Percentiles rank a stretch among this genome's conserved stretches.
These are phyloP conservation scores for Tapera naevia DNA, from an alignment of 2,797 vertebrate species.

Conservation along the genomic window DNA sequence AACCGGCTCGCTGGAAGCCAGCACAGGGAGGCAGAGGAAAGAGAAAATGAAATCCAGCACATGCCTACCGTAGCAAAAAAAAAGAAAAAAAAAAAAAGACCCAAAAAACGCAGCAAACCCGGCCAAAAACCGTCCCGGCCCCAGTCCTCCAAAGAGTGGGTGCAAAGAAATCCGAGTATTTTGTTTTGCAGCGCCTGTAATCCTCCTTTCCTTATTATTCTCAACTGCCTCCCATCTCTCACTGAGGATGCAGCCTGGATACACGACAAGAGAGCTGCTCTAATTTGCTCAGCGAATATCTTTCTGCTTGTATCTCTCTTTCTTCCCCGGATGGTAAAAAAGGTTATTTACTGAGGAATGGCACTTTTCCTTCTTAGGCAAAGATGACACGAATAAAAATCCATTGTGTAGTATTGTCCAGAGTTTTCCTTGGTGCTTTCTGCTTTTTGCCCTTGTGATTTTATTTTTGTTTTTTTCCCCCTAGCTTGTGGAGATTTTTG, in stretches of 20 bases:
- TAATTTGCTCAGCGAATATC: not conserved
- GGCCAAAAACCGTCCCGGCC: not conserved
- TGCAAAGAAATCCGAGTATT: not conserved
- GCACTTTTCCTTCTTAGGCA: not conserved
- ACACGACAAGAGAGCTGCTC: not conserved
- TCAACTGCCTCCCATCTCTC: not conserved
- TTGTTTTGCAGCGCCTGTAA: not conserved
- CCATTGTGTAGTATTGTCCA: not conserved
- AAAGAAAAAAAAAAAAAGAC: no score
- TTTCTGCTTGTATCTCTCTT: not conserved
- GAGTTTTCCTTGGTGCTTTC: not conserved
- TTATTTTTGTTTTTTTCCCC: not conserved
- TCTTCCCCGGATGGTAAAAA: not conserved
- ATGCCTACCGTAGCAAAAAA: not conserved
- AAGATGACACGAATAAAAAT: not conserved
- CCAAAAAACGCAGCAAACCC: not conserved
- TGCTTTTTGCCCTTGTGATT: not conserved
- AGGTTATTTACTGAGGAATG: not conserved
- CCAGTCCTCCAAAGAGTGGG: not conserved
- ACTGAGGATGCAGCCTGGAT: not conserved
- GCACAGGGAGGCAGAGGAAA: not conserved
- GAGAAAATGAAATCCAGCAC: slow-evolving; percentile 19
- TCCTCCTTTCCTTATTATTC: not conserved
- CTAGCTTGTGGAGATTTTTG: not conserved
- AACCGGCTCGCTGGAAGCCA: slow-evolving; percentile 13